Base-by-base conservation (phyloP, 1,140 invertebrate species). In the Caerostris extrusa region DNA sequence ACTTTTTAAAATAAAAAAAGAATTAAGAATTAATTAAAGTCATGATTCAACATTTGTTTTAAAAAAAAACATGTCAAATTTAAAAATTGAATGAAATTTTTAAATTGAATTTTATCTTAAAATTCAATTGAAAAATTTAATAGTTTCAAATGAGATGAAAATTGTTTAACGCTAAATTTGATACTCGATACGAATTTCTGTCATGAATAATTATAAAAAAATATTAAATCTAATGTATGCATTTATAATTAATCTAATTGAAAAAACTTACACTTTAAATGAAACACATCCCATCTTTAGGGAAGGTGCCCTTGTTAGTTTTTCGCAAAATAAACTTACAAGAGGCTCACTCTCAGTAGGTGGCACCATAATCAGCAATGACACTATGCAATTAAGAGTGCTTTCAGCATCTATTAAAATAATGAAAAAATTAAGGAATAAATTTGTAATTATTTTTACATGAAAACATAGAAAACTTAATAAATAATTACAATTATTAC, bases 311-410 rank as follows among this genome's bases (percentile, higher is more conserved):
- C 99, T 99, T n/a, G 97, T 97, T 93, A 99, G 96, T 96, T 99
- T 98, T 96, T 99, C 98, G 96, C 98, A 99, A 95, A 99, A 99
- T 82, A 98, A 97, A 88, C 98, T 96, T 94, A 99, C 98, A 94
- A 99, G 97, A 95, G 98, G 98, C 96, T 98, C 98, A n/a, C 98
- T 98, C 94, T 98, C 97, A 95, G 98, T 98, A 71, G 97, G 96
- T 14, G 98, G 98, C 91, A 98, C 98, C 94, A 98, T 97, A 94
- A 99, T 98, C 96, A 99, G 97, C 91, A 99, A 98, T 6, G 98
- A 99, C 4, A 99, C 98, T 96, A 99, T 98, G 55, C 96, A 96
- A 94, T 97, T 97, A 56, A 97, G 95, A 2, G 96, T 95, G 90
- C 96, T 96, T 94, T 97, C 96, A 77, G 96, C 97, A 97, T 97